Evolutionary conservation across 2,113 vertebrate genomes (phyloP).

Genomic region (Mugil cephalus): DNA sequence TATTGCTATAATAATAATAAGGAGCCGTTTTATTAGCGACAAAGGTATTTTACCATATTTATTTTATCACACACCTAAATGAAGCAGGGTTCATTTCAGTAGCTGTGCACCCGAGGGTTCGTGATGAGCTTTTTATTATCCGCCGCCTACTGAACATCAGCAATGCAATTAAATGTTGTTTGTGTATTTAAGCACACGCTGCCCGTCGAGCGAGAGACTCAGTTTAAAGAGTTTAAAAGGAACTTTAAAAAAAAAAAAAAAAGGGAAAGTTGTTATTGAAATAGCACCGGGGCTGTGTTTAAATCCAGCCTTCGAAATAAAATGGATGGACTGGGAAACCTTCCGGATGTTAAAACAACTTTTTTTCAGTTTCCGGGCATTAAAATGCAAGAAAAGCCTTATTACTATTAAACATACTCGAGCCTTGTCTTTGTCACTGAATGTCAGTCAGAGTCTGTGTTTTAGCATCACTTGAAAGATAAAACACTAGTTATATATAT

Average conservation of each 20-base stretch:
- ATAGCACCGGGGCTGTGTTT: background rate
- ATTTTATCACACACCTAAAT: conserved; percentile 43
- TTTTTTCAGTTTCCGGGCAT: background rate
- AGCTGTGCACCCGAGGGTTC: conserved; percentile 14
- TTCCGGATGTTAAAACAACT: background rate
- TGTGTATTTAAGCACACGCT: conserved; percentile 7
- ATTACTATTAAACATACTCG: conserved; percentile 10
- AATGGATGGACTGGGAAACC: background rate
- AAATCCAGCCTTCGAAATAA: background rate
- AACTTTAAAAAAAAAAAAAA: background rate
- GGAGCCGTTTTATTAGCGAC: conserved; percentile 13
- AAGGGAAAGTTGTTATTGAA: conserved; percentile 4
- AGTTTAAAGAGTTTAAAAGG: background rate
- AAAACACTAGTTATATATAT: no score
- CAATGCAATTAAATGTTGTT: conserved; percentile 23
- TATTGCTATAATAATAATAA: conserved; percentile 12
- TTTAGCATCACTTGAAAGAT: background rate
- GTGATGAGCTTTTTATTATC: background rate
- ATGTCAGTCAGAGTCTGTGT: conserved; percentile 19
- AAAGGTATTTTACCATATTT: conserved; percentile 46
- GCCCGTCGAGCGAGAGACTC: background rate
- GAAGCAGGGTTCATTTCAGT: conserved; percentile 47
- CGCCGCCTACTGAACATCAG: background rate
- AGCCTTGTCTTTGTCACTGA: conserved; percentile 38
- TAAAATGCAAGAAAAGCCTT: conserved; percentile 52